Evolutionary conservation across 2,888 invertebrate species (phyloP), one percentile per base, ranked within the genome.

Genomic region (Venusia cambrica): DNA sequence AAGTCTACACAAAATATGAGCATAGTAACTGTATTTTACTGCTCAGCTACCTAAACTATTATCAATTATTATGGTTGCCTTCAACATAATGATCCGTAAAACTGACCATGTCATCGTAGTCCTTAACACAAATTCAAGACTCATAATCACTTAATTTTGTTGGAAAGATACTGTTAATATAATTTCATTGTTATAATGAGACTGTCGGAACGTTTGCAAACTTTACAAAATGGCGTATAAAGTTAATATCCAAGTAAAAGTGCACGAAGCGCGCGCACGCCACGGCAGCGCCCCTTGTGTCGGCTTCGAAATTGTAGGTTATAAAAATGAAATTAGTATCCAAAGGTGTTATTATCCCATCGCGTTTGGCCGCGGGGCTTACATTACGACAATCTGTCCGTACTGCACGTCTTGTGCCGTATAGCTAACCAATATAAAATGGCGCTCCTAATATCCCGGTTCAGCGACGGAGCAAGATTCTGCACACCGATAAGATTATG

Each of bases 341-440:
- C 80, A 79, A 85, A 83, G 83, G 76, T 85, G 84, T 87, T 87
- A 87, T 87, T 87, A 87, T 85, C 85, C 85, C 87, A 85, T 87
- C 85, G 87, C 83, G 78, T 85, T 85, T 83, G 83, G 78, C 87
- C 84, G 77, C 76, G 67, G 70, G 87, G 73, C 85, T 83, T 85
- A 78, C 85, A 87, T 87, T 85, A 87, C 85, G 87, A 87, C 87
- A 85, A 85, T 85, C 85, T 85, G 85, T 85, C 85, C 84, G 85
- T 87, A 87, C 83, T 78, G 85, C 87, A 85, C 85, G 87, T 85
- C 85, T 84, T 78, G 79, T 79, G 81, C 83, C 70, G 78, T 84
- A 84, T 83, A 85, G 81, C 84, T 84, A 84, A 81, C 85, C 85
- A 81, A 85, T 85, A 85, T 85, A 85, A 87, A 87, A 85, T 81